Conservation (phyloP, 1,140 invertebrate genomes). For the Tetraneura akinire region DNA sequence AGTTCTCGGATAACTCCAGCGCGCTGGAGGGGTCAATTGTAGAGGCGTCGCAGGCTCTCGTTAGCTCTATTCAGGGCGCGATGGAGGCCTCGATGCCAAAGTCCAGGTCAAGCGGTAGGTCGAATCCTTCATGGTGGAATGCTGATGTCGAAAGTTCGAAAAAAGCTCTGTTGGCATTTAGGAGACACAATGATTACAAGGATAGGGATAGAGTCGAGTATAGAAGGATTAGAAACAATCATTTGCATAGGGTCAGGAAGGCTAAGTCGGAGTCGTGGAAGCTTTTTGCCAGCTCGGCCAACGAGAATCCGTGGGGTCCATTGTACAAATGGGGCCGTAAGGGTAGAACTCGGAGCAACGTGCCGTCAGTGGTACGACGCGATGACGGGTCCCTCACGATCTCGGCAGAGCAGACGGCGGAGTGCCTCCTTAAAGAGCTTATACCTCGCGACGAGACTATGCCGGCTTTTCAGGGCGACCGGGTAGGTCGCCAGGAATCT, state of each 20-base stretch:
- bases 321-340: background rate
- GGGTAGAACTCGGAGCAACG: background rate
- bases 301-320: background rate
- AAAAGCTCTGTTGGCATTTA: too few species aligned
- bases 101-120: background rate
- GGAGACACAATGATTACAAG: background rate
- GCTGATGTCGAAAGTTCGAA: background rate
- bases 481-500: background rate
- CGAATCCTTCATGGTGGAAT: background rate
- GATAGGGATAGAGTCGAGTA: background rate
- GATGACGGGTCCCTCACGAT: background rate
- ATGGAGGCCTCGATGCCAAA: constrained; percentile 10
- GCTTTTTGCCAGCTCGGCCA: background rate
- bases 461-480: background rate
- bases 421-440: background rate
- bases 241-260: background rate
- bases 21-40: background rate
- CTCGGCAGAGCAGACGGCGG: background rate
- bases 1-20: background rate
- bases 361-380: too few species aligned
- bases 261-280: background rate
- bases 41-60: background rate
- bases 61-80: background rate
- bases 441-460: background rate
- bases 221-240: background rate